Percentiles rank a stretch among this genome's conserved stretches.
phyloP scores from a whole-genome alignment of 1,140 invertebrate species.

The Phymorhynchus buccinoides region DNA sequence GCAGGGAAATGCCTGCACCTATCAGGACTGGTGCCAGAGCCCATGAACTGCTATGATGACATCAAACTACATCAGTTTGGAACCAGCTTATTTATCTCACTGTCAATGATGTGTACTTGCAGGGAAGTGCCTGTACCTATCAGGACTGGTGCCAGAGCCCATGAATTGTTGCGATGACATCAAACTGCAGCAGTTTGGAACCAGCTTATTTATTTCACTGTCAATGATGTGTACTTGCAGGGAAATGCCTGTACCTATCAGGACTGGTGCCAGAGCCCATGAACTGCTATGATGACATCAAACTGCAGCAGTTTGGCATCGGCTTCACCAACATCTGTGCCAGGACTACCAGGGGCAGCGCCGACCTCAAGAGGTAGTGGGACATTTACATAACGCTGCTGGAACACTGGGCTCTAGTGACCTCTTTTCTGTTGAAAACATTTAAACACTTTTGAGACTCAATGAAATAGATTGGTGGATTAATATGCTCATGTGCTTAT shows the following conservation, averaged over 20 bases:
- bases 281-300: conserved; percentile 96
- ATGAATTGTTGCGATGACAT: conserved; percentile 97
- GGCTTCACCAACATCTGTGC: conserved; percentile 98
- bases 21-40: conserved; percentile 93
- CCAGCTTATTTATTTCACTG: too few species aligned
- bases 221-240: conserved; percentile 76
- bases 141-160: conserved; percentile 93
- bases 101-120: too few species aligned
- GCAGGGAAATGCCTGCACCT: conserved; percentile 88
- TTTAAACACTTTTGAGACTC: background rate
- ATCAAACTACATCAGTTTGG: conserved; percentile 92
- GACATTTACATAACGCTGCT: background rate
- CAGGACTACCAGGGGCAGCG: conserved; percentile 94
- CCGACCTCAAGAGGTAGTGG: conserved; percentile 88
- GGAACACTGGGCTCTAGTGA: background rate
- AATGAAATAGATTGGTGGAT: background rate
- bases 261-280: conserved; percentile 94
- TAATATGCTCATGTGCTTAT: too few species aligned
- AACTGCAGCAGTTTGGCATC: conserved; percentile 92
- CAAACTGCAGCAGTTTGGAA: conserved; percentile 92
- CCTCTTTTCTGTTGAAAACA: background rate
- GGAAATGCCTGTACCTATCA: conserved; percentile 96
- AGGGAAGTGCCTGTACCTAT: conserved; percentile 96
- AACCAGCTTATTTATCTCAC: too few species aligned
- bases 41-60: conserved; percentile 96